Base-by-base conservation (phyloP, 92 coral and sea anemone species). In the Zoanthus gigantus region DNA sequence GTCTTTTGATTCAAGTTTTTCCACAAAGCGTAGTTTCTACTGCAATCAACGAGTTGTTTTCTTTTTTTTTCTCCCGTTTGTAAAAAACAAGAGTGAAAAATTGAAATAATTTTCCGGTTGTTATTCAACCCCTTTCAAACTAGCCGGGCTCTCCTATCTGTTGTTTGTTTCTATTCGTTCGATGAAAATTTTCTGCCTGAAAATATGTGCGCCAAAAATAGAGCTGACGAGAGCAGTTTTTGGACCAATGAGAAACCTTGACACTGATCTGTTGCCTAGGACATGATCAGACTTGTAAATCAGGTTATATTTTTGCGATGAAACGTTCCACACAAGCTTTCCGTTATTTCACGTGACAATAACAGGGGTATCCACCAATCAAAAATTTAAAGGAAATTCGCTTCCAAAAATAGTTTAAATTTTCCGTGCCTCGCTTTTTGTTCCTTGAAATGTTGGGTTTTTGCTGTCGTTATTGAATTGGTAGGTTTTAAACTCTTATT, bases 231-330 rank as follows among this genome's bases (percentile, higher is more conserved):
- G 67, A 88, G 91, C 42, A 3, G 0, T 65, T 46, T 72, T 71
- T 81, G 71, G 80, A 23, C 98, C 95, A 94, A 94, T 91, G 88
- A 89, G 76, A 54, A 81, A n/a, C 75, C 71, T 44, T 28, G 9
- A 44, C 75, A 37, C 15, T 16, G 17, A 16, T 67, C 13, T 46
- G 85, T 66, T 81, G 73, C 79, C 23, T 9, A 30, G 91, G 92
- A 92, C 93, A 52, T 89, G 98, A 94, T 91, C 90, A 84, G 94
- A 90, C 98, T 82, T 93, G 98, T 79, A 65, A 81, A 81, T 81
- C 37, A 45, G 16, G 6, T 65, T 79, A 12, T 65, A 7, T 65
- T 65, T 81, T 65, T 11, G 30, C 85, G 75, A 66, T 52, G 74
- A 65, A n/a, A 18, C 29, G 85, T 81, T 29, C 74, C 12, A 23